Base-by-base conservation (phyloP, 1,140 invertebrate genomes). In the Vollenhovia emeryi region DNA sequence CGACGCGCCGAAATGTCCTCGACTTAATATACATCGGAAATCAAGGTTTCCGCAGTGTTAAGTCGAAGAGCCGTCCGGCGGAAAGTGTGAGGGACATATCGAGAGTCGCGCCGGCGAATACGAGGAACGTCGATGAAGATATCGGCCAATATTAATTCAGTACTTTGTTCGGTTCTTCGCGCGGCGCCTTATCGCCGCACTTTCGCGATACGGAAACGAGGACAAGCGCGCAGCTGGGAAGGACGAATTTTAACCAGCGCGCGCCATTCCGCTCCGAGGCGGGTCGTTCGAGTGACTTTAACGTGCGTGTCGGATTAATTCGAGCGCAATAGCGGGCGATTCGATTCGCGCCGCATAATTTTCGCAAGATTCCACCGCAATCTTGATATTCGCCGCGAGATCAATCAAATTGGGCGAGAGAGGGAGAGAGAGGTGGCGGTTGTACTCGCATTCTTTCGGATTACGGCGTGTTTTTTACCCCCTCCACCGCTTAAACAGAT, bases 301-400 rank as follows among this genome's bases (percentile, higher is more conserved):
- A 82, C 27, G 50, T 40, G 66, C 36, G 78, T 82, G 18, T 45
- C 50, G 50, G 24, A 82, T 82, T 82, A 71, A 82, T 82, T 71
- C 66, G 33, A 27, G 18, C 30, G 76, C 64, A 64, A 80, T 80
- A 59, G 50, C 78, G 8, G 24, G 24, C 50, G 27, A 82, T 80
- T 80, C 36, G 64, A 80, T 45, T 71, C 40, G 36, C 66, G 8
- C 40, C 50, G 40, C 21, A 18, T 55, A 21, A 82, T 73, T 71
- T 82, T 57, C 13, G n/a, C 48, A n/a, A n/a, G 43, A 82, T 64
- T 71, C n/a, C 13, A 21, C 4, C 24, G 50, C 64, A n/a, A 80
- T 80, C 24, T 40, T 57, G 24, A 73, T 33, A 66, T 43, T 24
- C 62, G 4, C 4, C 27, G 13, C 18, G 15, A 33, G 45, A 64